Evolutionary conservation across 2,888 invertebrate species (phyloP), one percentile per base, ranked within the genome.

Genomic region (Omphaloscelis lunosa): DNA sequence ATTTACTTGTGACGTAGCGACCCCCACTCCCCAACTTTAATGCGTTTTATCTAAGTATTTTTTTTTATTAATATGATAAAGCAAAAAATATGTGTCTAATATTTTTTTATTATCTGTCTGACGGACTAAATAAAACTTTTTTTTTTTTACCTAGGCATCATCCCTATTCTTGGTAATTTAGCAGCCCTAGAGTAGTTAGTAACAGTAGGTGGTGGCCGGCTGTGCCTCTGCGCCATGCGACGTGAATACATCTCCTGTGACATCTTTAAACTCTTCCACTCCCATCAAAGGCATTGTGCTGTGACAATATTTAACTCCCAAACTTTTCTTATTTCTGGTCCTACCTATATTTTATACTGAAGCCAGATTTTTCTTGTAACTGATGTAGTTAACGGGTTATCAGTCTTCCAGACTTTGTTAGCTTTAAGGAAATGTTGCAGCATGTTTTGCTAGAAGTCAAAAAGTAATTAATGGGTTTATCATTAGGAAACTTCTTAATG

Each of bases 211-310:
- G 79, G 85, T 86, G 85, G 84, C 85, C 86, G 83, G 85, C 83
- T 82, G 82, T 88, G 88, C 89, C 90, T 89, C 79, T 81, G 85
- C 85, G 85, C 78, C 72, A 75, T 65, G 53, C 80, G 74, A 77
- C 79, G 67, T 74, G 77, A 88, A 88, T 80, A 75, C 82, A 66
- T 81, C 82, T 84, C 80, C 79, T 61, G 77, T 86, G 83, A 87
- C 89, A 86, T 87, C 89, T 87, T 86, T 84, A 84, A 88, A 83
- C 89, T 86, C 82, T 82, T 84, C 72, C 75, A 80, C 71, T 83
- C 39, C 79, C 83, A 78, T 87, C 86, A 89, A 89, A 84, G 78
- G 75, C 86, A 87, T 87, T 88, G 85, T 88, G 68, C 82, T 86
- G 79, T 80, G 76, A 86, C 82, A 78, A 86, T 78, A 80, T 76